Base-by-base conservation (phyloP, 2,797 vertebrate genomes). In the Crax fasciolata region DNA sequence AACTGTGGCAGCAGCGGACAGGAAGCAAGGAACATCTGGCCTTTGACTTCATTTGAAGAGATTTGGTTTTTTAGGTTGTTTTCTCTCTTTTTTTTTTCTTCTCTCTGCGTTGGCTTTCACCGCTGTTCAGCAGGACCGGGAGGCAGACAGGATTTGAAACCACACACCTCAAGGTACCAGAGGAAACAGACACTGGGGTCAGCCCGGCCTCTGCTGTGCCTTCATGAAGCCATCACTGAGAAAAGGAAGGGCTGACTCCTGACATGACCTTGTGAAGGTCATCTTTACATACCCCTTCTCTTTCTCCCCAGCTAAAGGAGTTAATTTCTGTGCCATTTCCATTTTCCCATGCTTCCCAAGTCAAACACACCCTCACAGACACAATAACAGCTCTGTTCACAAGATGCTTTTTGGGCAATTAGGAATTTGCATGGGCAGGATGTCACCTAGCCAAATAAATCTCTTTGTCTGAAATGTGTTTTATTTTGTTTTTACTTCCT, bases 21-120 rank as follows among this genome's bases (percentile, higher is more conserved):
- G 96, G 97, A 94, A 96, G 94, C 94, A 32, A 92, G 89, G 93
- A 96, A 95, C 98, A 97, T 96, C 97, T 97, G 98, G 89, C 71
- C 93, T 93, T 91, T 78, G 75, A 68, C 97, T 97, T 96, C 97
- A 97, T 94, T 87, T 57, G 13, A 39, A 84, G 76, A 87, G 41
- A 72, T 41, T 35, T 38, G 80, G n/a, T 3, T 2, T 85, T 48
- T 85, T 48, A 28, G 54, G 23, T 5, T 30, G 54, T 43, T 43
- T 30, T 73, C 8, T 54, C 6, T 46, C 7, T 28, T 11, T 89
- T 35, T 35, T 35, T 35, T 35, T 35, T 35, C n/a, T 35, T 35
- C n/a, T 51, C 51, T 13, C 11, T 14, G 6, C 27, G 3, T 25
- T 65, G 71, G 65, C 62, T 92, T 66, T 80, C 39, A 2, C 70